Percentiles rank a stretch among this genome's conserved stretches.
Conservation (phyloP, 2,113 vertebrate genomes). For the Ibidorhyncha struthersii region DNA sequence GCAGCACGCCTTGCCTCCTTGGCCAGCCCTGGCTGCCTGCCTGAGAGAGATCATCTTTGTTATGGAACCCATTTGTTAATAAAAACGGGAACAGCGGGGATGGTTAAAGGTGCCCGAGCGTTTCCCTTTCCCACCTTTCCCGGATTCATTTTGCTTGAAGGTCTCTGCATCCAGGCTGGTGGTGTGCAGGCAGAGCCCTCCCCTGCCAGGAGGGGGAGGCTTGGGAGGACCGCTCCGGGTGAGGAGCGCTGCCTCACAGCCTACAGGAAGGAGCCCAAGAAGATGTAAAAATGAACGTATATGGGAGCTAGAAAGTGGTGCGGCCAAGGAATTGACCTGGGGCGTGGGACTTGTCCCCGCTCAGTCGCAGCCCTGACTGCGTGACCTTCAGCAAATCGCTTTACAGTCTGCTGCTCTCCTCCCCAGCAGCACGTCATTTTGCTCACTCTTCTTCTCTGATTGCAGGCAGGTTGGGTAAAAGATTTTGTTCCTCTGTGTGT, state of each 20-base stretch:
- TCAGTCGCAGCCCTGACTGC: neutral
- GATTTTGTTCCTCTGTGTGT: neutral
- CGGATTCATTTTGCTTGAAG: neutral
- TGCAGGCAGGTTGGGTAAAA: slow-evolving; percentile 37
- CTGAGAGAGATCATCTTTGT: slow-evolving; percentile 23
- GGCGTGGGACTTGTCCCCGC: neutral
- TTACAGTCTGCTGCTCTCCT: neutral
- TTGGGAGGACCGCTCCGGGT: neutral
- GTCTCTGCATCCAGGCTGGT: neutral
- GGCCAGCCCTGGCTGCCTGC: slow-evolving; percentile 13
- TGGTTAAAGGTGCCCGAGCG: neutral
- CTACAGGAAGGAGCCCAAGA: neutral
- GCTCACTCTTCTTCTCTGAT: slow-evolving; percentile 23
- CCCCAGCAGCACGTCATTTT: neutral
- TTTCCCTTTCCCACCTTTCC: neutral
- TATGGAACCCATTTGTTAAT: slow-evolving; percentile 51
- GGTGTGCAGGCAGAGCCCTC: neutral
- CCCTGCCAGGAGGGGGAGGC: neutral
- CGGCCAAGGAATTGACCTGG: neutral
- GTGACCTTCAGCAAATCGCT: slow-evolving; percentile 27
- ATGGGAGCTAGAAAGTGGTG: neutral
- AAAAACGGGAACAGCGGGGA: slow-evolving; percentile 14
- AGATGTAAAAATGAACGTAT: neutral
- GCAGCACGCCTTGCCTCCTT: neutral
- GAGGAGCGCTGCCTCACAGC: neutral